Evolutionary conservation across 2,113 vertebrate genomes (phyloP).

Genomic region (Sinocyclocheilus rhinocerous): DNA sequence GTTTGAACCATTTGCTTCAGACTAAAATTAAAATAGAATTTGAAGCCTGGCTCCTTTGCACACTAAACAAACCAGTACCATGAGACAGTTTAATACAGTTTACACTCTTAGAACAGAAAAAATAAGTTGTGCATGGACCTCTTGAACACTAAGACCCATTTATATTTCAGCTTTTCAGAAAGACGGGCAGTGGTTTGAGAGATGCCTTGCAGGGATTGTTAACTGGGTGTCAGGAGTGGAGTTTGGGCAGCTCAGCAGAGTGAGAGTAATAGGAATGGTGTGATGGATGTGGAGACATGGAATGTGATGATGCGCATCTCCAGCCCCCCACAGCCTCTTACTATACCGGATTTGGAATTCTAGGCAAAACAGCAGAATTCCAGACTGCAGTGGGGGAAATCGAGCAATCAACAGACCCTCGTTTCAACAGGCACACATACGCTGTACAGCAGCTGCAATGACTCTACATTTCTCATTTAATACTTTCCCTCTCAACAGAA

Average conservation of each 20-base stretch:
- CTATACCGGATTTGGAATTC: neutral
- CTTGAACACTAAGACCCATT: neutral
- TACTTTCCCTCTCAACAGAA: slow-evolving; percentile 15
- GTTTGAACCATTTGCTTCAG: neutral
- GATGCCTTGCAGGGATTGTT: slow-evolving; percentile 8
- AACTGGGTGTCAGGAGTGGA: slow-evolving; percentile 10
- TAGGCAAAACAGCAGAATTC: slow-evolving; percentile 16
- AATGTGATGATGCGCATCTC: slow-evolving; percentile 40
- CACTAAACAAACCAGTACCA: neutral
- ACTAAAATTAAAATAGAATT: neutral
- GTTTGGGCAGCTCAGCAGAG: slow-evolving; percentile 21
- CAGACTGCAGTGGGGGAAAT: neutral
- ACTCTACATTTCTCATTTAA: slow-evolving; percentile 12
- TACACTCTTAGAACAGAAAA: neutral
- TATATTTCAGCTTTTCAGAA: slow-evolving; percentile 13
- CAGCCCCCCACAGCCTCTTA: neutral
- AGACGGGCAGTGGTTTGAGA: slow-evolving; percentile 6
- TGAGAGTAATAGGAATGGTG: neutral
- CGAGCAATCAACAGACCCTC: slow-evolving; percentile 12
- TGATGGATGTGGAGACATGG: slow-evolving; percentile 46
- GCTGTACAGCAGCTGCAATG: neutral
- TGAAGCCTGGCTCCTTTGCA: neutral
- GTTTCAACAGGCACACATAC: slow-evolving; percentile 29
- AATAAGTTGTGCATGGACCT: neutral
- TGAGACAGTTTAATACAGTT: neutral